These are phyloP conservation scores for Cosmorhoe ocellata DNA, from an alignment of 2,888 invertebrate species.

Conservation along the genomic window DNA sequence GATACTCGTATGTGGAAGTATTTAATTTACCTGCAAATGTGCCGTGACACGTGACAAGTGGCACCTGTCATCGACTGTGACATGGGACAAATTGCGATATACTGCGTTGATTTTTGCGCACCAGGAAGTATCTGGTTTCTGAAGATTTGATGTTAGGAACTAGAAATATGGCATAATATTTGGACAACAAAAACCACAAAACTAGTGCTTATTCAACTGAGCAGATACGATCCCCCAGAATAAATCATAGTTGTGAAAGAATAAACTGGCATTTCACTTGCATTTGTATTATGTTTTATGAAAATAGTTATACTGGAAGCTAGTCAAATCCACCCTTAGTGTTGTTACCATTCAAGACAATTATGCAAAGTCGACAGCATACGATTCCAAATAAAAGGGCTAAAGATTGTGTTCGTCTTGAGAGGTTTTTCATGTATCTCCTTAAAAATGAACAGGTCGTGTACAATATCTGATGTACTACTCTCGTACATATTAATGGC, in stretches of 20 bases:
- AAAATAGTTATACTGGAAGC: too few species aligned
- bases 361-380: too few species aligned
- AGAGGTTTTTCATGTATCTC: constrained; percentile 15
- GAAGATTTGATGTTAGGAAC: not conserved
- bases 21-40: constrained; percentile 32
- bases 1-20: constrained; percentile 17
- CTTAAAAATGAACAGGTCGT: constrained; percentile 5
- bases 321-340: too few species aligned
- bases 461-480: not conserved
- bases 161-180: too few species aligned
- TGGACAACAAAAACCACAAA: too few species aligned
- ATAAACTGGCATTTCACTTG: too few species aligned
- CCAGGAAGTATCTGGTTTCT: constrained; percentile 3
- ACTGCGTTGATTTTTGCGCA: constrained; percentile 9
- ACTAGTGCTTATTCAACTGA: too few species aligned
- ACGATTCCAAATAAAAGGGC: not conserved
- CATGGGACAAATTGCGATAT: constrained; percentile 14
- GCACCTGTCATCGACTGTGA: constrained; percentile 37
- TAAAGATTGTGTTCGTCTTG: constrained; percentile 1
- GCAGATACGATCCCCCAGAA: too few species aligned
- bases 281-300: too few species aligned
- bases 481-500: constrained; percentile 5
- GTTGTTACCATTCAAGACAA: too few species aligned
- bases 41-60: constrained; percentile 41
- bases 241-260: too few species aligned